A percentile compares a stretch with the other conserved stretches of the same genome.
phyloP scores from a whole-genome alignment of 2,888 invertebrate species.

The Trissolcus japonicus region DNA sequence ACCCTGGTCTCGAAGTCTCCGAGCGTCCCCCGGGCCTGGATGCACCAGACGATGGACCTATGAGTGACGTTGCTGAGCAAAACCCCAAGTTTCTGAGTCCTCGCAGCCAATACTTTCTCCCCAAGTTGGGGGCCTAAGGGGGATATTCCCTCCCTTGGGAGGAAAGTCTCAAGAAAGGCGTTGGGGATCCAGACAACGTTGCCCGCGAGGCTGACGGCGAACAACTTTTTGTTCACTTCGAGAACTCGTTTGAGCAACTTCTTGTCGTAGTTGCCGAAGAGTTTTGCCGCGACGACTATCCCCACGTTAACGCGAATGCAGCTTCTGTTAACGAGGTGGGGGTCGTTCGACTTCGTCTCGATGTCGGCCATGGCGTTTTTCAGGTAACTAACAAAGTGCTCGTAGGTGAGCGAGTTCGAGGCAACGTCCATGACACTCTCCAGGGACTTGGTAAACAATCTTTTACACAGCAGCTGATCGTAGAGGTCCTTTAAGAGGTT shows the following conservation, averaged over 20 bases:
- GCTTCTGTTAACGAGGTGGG: conserved; percentile 77
- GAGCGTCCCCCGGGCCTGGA: conserved; percentile 77
- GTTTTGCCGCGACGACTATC: conserved; percentile 82
- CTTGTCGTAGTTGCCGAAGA: conserved; percentile 87
- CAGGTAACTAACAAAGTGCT: conserved; percentile 83
- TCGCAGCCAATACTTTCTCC: conserved; percentile 65
- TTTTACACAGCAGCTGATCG: conserved; percentile 80
- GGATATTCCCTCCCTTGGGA: conserved; percentile 76
- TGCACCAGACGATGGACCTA: conserved; percentile 76
- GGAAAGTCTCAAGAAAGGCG: conserved; percentile 84
- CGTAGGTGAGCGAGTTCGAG: conserved; percentile 78
- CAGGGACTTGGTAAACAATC: conserved; percentile 76
- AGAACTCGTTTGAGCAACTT: conserved; percentile 84
- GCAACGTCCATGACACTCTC: conserved; percentile 77
- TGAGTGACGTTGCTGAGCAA: conserved; percentile 77
- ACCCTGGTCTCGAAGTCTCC: conserved; percentile 72
- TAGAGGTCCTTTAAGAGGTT: conserved; percentile 85
- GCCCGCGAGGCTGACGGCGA: conserved; percentile 87
- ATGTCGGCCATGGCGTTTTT: conserved; percentile 81
- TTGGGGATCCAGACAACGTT: conserved; percentile 91
- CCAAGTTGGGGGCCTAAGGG: conserved; percentile 65
- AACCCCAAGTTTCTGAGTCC: conserved; percentile 64
- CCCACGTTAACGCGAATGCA: conserved; percentile 83
- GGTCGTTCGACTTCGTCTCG: conserved; percentile 79
- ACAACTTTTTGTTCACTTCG: conserved; percentile 88